Conservation (phyloP, 2,888 invertebrate species). For the Synergus itoensis region DNA sequence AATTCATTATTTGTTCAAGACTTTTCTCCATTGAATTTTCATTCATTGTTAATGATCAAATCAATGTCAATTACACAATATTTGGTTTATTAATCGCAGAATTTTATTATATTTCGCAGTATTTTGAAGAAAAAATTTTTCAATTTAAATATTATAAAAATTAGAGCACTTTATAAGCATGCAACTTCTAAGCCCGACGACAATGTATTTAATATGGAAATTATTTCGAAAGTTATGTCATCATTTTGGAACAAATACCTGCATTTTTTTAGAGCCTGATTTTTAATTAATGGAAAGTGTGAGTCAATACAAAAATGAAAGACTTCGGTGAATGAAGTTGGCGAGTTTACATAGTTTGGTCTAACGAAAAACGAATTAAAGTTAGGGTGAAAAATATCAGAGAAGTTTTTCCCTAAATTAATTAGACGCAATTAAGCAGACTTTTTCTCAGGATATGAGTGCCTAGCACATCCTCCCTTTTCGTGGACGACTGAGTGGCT, state of each 20-base stretch:
- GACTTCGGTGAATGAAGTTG: not conserved
- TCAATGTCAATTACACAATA: not conserved
- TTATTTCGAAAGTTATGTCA: too few relatives aligned
- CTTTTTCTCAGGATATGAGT: constrained; percentile 65
- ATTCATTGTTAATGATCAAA: not conserved
- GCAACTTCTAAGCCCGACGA: too few relatives aligned
- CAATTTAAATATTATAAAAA: too few relatives aligned
- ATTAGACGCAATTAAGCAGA: constrained; percentile 74
- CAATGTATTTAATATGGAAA: too few relatives aligned
- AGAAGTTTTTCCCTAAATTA: constrained; percentile 76
- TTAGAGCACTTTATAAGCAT: too few relatives aligned
- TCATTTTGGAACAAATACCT: too few relatives aligned
- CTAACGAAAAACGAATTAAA: constrained; percentile 55
- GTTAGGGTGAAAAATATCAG: constrained; percentile 61
- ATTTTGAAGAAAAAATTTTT: too few relatives aligned
- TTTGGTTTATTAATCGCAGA: too few relatives aligned
- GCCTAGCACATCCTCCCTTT: constrained; percentile 45
- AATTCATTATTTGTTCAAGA: constrained; percentile 23
- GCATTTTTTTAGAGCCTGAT: too few relatives aligned
- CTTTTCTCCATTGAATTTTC: constrained; percentile 9
- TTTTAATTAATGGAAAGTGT: not conserved
- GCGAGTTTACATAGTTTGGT: constrained; percentile 41
- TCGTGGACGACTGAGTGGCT: constrained; percentile 54
- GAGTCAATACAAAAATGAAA: not conserved
- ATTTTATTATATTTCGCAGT: too few relatives aligned